A percentile compares a stretch with the other conserved stretches of the same genome.
These are phyloP conservation scores for Hirundo rustica DNA, from an alignment of 2,797 vertebrate genomes.

Conservation along the genomic window DNA sequence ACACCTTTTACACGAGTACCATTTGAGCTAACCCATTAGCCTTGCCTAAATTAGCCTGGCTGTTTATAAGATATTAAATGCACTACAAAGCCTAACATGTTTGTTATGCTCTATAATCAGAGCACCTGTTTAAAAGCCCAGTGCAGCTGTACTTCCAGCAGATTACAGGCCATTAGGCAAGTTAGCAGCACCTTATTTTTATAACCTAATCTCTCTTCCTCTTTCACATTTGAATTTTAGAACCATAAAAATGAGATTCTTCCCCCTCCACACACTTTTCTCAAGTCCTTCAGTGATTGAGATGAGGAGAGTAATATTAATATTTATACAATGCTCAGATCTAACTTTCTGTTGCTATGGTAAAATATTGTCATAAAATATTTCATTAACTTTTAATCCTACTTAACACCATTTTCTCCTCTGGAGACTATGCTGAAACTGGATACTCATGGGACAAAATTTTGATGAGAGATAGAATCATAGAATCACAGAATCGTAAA, in stretches of 20 bases:
- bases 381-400: constrained; percentile 75
- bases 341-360: constrained; percentile 57
- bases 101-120: constrained; percentile 69
- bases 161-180: constrained; percentile 71
- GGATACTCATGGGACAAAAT: neutral
- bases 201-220: constrained; percentile 61
- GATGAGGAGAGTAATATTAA: constrained; percentile 59
- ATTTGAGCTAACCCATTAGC: constrained; percentile 70
- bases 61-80: constrained; percentile 74
- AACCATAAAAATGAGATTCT: constrained; percentile 63
- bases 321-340: constrained; percentile 57
- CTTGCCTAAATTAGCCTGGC: constrained; percentile 67
- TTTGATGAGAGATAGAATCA: neutral
- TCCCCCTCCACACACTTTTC: neutral
- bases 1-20: constrained; percentile 40
- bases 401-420: neutral
- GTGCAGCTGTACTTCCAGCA: constrained; percentile 67
- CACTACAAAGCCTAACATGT: constrained; percentile 67
- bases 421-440: neutral
- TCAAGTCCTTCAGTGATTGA: constrained; percentile 36
- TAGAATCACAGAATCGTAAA: neutral
- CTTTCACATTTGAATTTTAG: constrained; percentile 58
- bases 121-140: constrained; percentile 73
- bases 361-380: constrained; percentile 66
- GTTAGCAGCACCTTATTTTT: constrained; percentile 69